Evolutionary conservation across 37 sponge, comb jelly and placozoan genomes (phyloP).

Genomic region (Eunapius fragilis): DNA sequence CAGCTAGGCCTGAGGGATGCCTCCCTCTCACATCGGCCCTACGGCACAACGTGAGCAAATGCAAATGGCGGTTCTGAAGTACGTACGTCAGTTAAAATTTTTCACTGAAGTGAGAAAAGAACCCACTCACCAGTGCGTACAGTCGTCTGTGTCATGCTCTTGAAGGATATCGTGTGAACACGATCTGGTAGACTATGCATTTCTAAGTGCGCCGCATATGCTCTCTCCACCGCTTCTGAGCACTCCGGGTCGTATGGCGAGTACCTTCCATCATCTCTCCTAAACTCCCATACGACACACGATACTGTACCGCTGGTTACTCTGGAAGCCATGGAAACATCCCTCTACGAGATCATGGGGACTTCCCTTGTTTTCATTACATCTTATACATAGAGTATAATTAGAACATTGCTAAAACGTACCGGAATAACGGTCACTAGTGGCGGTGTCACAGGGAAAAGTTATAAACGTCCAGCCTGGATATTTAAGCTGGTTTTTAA

Average conservation of each 20-base stretch:
- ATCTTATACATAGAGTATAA: too few species aligned
- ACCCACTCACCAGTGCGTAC: not conserved
- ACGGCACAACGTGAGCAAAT: too few species aligned
- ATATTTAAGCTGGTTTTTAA: too few species aligned
- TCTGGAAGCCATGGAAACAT: not conserved
- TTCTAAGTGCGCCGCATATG: not conserved
- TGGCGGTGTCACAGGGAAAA: too few species aligned
- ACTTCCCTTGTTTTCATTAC: not conserved
- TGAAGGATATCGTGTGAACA: conserved; percentile 30
- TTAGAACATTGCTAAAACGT: too few species aligned
- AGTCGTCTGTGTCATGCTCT: conserved; percentile 6
- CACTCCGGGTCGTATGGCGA: conserved; percentile 62
- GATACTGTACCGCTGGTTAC: not conserved
- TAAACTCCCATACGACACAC: conserved; percentile 60
- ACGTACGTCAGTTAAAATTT: not conserved
- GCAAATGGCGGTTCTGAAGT: too few species aligned
- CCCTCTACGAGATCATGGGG: not conserved
- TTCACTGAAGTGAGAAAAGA: too few species aligned
- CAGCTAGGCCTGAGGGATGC: too few species aligned
- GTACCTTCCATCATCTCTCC: conserved; percentile 62
- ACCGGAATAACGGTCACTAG: too few species aligned
- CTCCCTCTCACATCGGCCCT: too few species aligned
- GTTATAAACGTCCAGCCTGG: too few species aligned
- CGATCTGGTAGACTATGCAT: not conserved
- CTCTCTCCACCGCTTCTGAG: conserved; percentile 23